Base-by-base conservation (phyloP, 2,113 vertebrate species). In the Amphiprion percula region DNA sequence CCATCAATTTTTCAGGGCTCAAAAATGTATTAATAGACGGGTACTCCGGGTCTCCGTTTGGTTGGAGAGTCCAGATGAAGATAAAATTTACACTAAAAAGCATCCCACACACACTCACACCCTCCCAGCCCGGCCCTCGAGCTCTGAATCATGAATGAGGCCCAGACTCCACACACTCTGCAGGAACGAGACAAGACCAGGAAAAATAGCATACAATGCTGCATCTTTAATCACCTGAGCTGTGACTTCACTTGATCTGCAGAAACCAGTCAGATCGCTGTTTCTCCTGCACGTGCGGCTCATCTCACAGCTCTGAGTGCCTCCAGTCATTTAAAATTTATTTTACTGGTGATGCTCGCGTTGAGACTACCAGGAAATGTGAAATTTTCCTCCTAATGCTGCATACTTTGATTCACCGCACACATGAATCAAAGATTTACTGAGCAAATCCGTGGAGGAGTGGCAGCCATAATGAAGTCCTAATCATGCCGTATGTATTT, bases 81-180 rank as follows among this genome's bases (percentile, higher is more conserved):
- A 88, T 87, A 81, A 86, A 90, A 91, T 90, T 91, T 87, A 85
- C 83, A 88, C 71, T 81, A 83, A 90, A 90, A 87, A 80, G 69
- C 75, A 46, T 50, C 67, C 9, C 84, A 30, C 67, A 71, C 74
- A 68, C 70, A 3, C 61, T 17, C 65, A 15, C 44, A 16, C 46
- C 79, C 52, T 21, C 65, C 21, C 47, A 30, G 33, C 82, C 10
- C 19, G 47, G 41, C 73, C 69, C 37, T 47, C 37, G 1, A 86
- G 80, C 82, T 89, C 86, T 94, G 86, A 94, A 94, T 93, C 91
- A 94, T 93, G 91, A 93, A 95, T 94, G 90, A 94, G 87, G 83
- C 62, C 33, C 77, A 80, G 79, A 86, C 87, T 90, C 87, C 87
- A 37, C 79, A 84, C 87, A 84, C 88, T 87, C 79, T 68, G 74